phyloP scores from a whole-genome alignment of 1,140 invertebrate genomes.

The Pogonomyrmex californicus region DNA sequence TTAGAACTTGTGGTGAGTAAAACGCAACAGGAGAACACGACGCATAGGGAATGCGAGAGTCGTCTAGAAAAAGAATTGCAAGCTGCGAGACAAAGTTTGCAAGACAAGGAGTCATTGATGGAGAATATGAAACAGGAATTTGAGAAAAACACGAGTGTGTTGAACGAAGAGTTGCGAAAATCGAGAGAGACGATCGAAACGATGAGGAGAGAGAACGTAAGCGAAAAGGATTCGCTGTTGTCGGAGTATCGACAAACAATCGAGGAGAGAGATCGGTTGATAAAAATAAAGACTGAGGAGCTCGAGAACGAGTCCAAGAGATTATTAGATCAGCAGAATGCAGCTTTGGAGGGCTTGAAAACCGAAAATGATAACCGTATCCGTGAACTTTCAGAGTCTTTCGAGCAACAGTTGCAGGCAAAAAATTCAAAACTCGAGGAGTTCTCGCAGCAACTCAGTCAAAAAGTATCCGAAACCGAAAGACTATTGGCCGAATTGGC shows the following conservation, averaged over 20 bases:
- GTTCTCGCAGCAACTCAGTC: slow-evolving; percentile 81
- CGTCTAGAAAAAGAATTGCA: slow-evolving; percentile 80
- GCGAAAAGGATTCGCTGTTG: slow-evolving; percentile 73
- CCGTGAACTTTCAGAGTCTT: slow-evolving; percentile 80
- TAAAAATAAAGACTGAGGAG: slow-evolving; percentile 78
- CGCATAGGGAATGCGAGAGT: slow-evolving; percentile 86
- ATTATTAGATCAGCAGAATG: slow-evolving; percentile 69
- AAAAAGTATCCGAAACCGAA: slow-evolving; percentile 86
- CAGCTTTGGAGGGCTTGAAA: slow-evolving; percentile 76
- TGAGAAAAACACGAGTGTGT: slow-evolving; percentile 76
- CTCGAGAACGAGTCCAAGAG: slow-evolving; percentile 79
- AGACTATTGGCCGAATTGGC: slow-evolving; percentile 84
- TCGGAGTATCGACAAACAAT: slow-evolving; percentile 77
- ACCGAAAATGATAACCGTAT: slow-evolving; percentile 87
- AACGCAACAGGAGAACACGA: slow-evolving; percentile 86
- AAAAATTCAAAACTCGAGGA: slow-evolving; percentile 83
- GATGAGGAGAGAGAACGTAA: slow-evolving; percentile 71
- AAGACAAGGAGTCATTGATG: slow-evolving; percentile 77
- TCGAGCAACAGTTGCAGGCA: slow-evolving; percentile 87
- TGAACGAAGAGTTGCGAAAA: slow-evolving; percentile 84
- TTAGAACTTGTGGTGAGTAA: slow-evolving; percentile 86
- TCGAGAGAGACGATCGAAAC: slow-evolving; percentile 82
- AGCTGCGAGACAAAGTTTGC: slow-evolving; percentile 73
- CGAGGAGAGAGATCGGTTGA: slow-evolving; percentile 78
- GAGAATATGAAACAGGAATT: slow-evolving; percentile 81